Base-by-base conservation (phyloP, 2,113 vertebrate species). In the Rhea americana region DNA sequence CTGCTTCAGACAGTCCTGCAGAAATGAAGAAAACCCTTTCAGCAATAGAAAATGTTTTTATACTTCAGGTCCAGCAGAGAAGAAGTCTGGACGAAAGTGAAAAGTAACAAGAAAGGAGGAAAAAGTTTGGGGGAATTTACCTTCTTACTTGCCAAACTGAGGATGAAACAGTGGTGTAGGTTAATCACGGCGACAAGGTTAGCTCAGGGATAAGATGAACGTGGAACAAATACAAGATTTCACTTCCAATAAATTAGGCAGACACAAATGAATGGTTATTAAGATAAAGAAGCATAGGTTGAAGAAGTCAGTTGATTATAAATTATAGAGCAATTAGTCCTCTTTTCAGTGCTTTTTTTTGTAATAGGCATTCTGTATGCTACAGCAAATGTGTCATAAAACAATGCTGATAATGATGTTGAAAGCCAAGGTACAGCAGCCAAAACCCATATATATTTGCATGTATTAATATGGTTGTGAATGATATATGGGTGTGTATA, bases 201-300 rank as follows among this genome's bases (percentile, higher is more conserved):
- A 95, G 88, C 87, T 84, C 76, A 87, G 73, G 88, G 72, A 55
- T 90, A 82, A 91, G 48, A 86, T 81, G 94, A 91, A 87, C 70
- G 30, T 68, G 71, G 91, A 95, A 96, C 65, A 95, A 96, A 97
- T 90, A 75, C 48, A 94, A 92, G 81, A 96, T 96, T 97, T 97
- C 67, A 17, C 65, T 93, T 95, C 90, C 94, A 92, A 93, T 95
- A 85, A 92, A 95, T 92, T 74, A 96, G 89, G 85, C 87, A 96
- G 96, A 85, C 86, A 96, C 91, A 97, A 98, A 97, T 95, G 95
- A 97, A 96, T 94, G 92, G 93, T 95, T 97, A 96, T 96, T 95
- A 96, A 96, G 95, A 97, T 96, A 96, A 97, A 97, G 92, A 93
- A 93, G 85, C 82, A 95, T 94, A 96, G 67, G 89, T 90, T 95